Conservation (phyloP, 1,140 invertebrate genomes). For the Drosophila sp. region DNA sequence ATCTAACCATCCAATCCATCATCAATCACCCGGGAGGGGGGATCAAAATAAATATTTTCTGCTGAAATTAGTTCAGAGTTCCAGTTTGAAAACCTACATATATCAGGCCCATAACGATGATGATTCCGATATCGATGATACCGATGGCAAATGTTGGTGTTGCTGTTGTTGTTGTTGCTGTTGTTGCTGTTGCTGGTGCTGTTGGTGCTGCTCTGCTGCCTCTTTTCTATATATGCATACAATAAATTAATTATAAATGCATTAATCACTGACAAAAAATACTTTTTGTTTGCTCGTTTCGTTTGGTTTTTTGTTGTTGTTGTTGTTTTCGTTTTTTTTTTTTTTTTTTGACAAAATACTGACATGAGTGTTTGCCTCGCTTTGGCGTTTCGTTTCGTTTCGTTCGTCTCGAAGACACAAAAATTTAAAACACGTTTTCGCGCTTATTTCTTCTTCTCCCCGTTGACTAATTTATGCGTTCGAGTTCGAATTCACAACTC, state of each 20-base stretch:
- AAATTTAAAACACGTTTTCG: conserved; percentile 81
- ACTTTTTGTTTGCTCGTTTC: conserved; percentile 30
- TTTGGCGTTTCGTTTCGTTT: conserved; percentile 37
- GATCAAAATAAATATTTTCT: conserved; percentile 78
- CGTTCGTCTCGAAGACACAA: conserved; percentile 53
- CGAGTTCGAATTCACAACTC: conserved; percentile 63
- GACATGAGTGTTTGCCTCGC: conserved; percentile 72
- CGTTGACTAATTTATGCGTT: conserved; percentile 76
- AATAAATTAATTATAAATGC: conserved; percentile 82
- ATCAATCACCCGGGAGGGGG: conserved; percentile 63
- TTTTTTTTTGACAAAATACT: conserved; percentile 74
- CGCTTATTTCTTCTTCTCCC: conserved; percentile 64
- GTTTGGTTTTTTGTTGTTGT: neutral
- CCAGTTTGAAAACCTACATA: conserved; percentile 21
- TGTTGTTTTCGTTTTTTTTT: no score
- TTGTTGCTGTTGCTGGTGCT: neutral
- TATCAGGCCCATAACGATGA: conserved; percentile 1
- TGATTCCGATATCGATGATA: neutral
- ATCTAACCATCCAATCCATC: conserved; percentile 21
- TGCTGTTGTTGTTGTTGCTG: neutral
- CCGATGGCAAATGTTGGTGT: neutral
- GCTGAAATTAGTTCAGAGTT: conserved; percentile 78
- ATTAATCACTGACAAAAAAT: conserved; percentile 78
- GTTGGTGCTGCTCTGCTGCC: conserved; percentile 3
- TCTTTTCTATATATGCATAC: conserved; percentile 47